Evolutionary conservation across 2,888 invertebrate genomes (phyloP).

Genomic region (Diarsia dahlii): DNA sequence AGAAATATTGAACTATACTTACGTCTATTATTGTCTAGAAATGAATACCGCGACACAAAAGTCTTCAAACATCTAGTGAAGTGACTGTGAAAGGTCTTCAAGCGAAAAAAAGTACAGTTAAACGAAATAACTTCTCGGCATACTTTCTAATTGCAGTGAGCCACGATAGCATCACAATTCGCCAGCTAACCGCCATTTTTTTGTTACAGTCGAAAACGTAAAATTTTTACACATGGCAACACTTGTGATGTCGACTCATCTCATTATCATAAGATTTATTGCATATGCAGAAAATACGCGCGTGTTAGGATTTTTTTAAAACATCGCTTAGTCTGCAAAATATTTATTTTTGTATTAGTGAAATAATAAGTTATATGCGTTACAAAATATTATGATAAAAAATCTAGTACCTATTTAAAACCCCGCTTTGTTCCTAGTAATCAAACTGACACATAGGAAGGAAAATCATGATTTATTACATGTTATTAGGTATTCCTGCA

Average conservation of each 20-base stretch:
- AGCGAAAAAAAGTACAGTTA: conserved; percentile 73
- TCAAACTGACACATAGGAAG: conserved; percentile 21
- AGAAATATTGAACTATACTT: not conserved
- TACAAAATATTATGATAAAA: not conserved
- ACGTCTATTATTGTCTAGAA: not conserved
- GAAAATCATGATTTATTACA: conserved; percentile 31
- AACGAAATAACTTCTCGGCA: conserved; percentile 61
- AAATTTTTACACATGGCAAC: conserved; percentile 51
- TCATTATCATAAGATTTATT: conserved; percentile 55
- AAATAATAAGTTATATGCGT: not conserved
- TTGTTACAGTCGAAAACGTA: conserved; percentile 45
- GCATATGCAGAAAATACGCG: conserved; percentile 34
- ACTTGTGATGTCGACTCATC: conserved; percentile 56
- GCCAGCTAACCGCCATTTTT: conserved; percentile 54
- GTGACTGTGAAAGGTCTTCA: conserved; percentile 67
- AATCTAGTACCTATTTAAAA: not conserved
- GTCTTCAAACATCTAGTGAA: conserved; percentile 42
- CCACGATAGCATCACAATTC: conserved; percentile 59
- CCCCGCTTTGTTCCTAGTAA: not conserved
- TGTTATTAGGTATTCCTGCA: not conserved
- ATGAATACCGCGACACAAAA: conserved; percentile 24
- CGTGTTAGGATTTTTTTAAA: conserved; percentile 24
- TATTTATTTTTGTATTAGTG: not conserved
- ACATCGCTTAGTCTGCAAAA: conserved; percentile 9
- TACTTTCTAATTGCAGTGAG: conserved; percentile 70